A percentile compares a stretch with the other conserved stretches of the same genome.
Evolutionary conservation across 2,888 invertebrate species (phyloP).

Genomic region (Leptopilina myrica): DNA sequence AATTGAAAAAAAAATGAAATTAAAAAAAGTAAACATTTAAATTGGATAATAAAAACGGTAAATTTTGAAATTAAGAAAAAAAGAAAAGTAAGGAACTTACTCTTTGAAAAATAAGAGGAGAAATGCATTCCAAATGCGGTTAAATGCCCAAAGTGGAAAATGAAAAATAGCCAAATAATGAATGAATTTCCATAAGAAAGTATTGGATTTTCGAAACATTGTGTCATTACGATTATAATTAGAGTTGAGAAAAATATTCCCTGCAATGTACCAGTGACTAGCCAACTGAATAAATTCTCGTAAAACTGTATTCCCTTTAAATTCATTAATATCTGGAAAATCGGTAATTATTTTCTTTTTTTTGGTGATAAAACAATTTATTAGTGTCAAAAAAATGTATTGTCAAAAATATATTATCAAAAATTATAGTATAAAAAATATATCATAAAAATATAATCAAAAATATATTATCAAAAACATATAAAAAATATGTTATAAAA

Average conservation of each 20-base stretch:
- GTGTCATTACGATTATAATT: conserved; percentile 61
- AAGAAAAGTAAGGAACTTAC: conserved; percentile 30
- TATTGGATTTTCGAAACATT: conserved; percentile 30
- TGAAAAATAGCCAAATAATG: conserved; percentile 43
- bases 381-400: no score
- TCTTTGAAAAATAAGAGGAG: conserved; percentile 45
- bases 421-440: background rate
- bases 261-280: conserved; percentile 62
- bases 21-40: no score
- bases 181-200: conserved; percentile 45
- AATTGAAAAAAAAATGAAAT: no score
- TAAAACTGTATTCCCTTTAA: conserved; percentile 68
- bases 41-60: no score
- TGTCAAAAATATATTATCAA: no score
- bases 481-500: background rate
- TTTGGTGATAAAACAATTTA: no score
- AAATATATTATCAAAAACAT: background rate
- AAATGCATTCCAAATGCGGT: conserved; percentile 48
- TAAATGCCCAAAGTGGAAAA: conserved; percentile 39
- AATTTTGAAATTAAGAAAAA: background rate
- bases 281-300: conserved; percentile 68
- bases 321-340: conserved; percentile 66
- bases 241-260: conserved; percentile 61
- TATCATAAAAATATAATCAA: background rate
- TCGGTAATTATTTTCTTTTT: background rate